These are phyloP conservation scores for Cololabis saira DNA, from an alignment of 2,113 vertebrate genomes.

Conservation along the genomic window DNA sequence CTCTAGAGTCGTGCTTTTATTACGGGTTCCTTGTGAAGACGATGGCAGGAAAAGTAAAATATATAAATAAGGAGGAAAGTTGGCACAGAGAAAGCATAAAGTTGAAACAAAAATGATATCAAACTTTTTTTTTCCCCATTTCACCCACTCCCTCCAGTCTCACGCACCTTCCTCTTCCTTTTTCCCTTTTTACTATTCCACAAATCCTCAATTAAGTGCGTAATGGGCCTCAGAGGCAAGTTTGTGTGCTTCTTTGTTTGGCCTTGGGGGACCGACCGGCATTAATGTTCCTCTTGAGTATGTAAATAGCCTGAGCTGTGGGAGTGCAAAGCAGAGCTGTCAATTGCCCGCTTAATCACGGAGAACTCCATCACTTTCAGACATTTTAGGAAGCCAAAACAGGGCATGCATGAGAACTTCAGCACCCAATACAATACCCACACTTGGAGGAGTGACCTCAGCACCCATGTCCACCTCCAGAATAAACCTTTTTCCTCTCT, in stretches of 20 bases:
- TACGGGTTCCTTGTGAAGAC: too few species aligned
- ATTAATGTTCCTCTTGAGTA: conserved; percentile 80
- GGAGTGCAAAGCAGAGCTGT: conserved; percentile 76
- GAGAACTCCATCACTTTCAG: conserved; percentile 77
- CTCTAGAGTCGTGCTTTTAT: too few species aligned
- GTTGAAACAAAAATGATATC: background rate
- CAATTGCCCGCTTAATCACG: conserved; percentile 75
- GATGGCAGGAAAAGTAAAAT: too few species aligned
- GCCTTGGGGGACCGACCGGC: conserved; percentile 59
- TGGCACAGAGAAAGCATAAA: background rate
- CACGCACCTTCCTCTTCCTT: conserved; percentile 49
- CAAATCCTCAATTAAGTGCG: conserved; percentile 76
- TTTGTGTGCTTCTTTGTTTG: conserved; percentile 79
- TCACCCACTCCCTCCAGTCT: conserved; percentile 16
- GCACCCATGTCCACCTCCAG: conserved; percentile 68
- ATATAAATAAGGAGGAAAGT: too few species aligned
- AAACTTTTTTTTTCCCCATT: conserved; percentile 19
- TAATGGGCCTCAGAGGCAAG: conserved; percentile 75
- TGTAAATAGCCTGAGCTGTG: conserved; percentile 79
- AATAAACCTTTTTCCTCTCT: conserved; percentile 33
- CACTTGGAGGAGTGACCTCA: conserved; percentile 66
- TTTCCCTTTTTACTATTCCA: conserved; percentile 58
- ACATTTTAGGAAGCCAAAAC: conserved; percentile 65
- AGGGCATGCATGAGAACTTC: conserved; percentile 77
- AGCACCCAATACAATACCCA: conserved; percentile 65